phyloP scores from a whole-genome alignment of 2,888 invertebrate genomes.

The Pocota personata region DNA sequence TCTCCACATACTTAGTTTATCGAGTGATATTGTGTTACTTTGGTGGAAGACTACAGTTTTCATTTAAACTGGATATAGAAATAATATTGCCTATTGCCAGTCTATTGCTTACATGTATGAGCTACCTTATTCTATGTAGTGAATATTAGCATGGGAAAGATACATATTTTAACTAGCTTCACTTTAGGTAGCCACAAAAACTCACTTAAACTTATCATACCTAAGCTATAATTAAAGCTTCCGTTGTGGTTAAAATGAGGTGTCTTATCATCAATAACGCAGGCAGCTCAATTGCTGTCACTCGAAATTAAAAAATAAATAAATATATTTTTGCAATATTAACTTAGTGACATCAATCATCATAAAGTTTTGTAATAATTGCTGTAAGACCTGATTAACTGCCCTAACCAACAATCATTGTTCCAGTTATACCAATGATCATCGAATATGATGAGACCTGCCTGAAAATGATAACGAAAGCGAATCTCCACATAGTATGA shows the following conservation, averaged over 20 bases:
- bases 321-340: conserved; percentile 13
- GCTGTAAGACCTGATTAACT: not conserved
- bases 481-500: not conserved
- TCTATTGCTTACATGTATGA: too few relatives aligned
- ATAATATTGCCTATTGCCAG: too few relatives aligned
- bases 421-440: conserved; percentile 10
- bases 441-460: conserved; percentile 1
- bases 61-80: too few relatives aligned
- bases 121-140: too few relatives aligned
- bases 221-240: too few relatives aligned
- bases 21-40: too few relatives aligned
- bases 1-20: too few relatives aligned
- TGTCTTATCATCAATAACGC: not conserved
- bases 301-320: not conserved
- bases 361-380: conserved; percentile 29
- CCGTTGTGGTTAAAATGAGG: not conserved
- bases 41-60: too few relatives aligned
- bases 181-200: too few relatives aligned
- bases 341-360: not conserved
- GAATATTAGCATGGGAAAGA: too few relatives aligned
- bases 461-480: not conserved
- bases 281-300: not conserved
- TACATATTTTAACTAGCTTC: too few relatives aligned
- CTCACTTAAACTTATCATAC: too few relatives aligned
- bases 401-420: not conserved